Percentiles rank a stretch among this genome's conserved stretches.
Evolutionary conservation across 2,113 vertebrate genomes (phyloP).

Genomic region (Esox niger): DNA sequence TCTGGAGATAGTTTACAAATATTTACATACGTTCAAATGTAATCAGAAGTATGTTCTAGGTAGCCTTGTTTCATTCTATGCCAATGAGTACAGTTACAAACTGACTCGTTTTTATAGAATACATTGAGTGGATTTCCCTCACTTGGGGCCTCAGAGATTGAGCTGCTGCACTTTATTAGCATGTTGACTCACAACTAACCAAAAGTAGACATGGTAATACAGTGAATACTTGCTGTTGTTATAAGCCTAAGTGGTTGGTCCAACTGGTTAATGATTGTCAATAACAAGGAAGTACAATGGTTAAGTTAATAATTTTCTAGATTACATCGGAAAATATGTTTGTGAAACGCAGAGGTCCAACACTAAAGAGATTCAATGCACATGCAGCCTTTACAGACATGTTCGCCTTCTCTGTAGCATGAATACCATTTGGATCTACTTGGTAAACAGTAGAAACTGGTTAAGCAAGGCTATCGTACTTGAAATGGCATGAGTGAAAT

Average conservation of each 20-base stretch:
- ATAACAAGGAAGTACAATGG: conserved; percentile 37
- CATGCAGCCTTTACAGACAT: neutral
- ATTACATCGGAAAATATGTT: neutral
- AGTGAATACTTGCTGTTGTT: no score
- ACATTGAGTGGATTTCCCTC: no score
- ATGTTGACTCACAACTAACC: no score
- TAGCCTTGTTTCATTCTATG: no score
- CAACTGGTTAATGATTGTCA: conserved; percentile 53
- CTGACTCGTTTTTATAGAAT: no score
- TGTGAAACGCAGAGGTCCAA: neutral
- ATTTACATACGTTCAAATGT: no score
- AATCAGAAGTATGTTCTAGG: no score
- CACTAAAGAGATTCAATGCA: neutral
- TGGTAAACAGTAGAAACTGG: conserved; percentile 10
- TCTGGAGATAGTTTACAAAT: no score
- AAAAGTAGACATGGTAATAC: no score
- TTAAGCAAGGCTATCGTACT: neutral
- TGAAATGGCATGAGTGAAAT: neutral
- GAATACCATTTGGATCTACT: neutral
- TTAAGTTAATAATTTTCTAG: conserved; percentile 55
- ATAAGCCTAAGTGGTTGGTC: neutral
- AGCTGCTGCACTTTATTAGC: no score
- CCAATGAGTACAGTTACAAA: no score
- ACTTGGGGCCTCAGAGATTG: no score
- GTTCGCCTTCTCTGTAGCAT: neutral